These are phyloP conservation scores for Cyrtorhinus lividipennis DNA, from an alignment of 1,140 invertebrate genomes.

Conservation along the genomic window DNA sequence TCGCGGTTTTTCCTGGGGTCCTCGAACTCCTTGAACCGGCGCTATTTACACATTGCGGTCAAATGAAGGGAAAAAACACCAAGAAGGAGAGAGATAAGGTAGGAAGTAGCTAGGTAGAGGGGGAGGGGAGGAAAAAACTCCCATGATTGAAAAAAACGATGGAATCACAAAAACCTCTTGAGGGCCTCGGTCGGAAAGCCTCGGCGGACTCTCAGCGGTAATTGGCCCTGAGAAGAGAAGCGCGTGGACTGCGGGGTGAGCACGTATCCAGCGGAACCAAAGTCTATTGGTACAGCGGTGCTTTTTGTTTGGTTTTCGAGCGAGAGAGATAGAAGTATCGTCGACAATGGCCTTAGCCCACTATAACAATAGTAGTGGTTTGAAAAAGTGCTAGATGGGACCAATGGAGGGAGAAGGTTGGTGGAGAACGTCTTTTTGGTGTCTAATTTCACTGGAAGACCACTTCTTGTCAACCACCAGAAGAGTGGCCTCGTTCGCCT, in stretches of 20 bases:
- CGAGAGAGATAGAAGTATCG: neutral
- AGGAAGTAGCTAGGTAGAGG: no score
- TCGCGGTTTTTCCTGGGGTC: no score
- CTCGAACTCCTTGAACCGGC: no score
- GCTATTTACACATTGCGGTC: no score
- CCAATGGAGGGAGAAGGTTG: neutral
- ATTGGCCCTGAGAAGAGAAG: neutral
- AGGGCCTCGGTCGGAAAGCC: neutral
- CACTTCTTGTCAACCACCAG: neutral
- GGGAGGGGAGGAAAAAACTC: no score
- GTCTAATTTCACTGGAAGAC: neutral
- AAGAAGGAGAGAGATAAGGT: no score
- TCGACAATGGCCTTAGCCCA: neutral
- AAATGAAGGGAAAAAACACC: no score
- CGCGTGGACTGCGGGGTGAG: constrained; percentile 1
- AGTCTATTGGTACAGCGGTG: neutral
- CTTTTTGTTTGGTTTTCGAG: neutral
- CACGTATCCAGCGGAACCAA: constrained; percentile 8
- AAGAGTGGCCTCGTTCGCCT: neutral
- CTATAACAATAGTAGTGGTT: neutral
- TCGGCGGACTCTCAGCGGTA: neutral
- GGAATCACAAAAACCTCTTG: neutral
- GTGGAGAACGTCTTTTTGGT: no score
- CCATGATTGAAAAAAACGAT: no score
- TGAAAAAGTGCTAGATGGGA: no score